These are phyloP conservation scores for Picathartes gymnocephalus DNA, from an alignment of 2,113 vertebrate species.

Conservation along the genomic window DNA sequence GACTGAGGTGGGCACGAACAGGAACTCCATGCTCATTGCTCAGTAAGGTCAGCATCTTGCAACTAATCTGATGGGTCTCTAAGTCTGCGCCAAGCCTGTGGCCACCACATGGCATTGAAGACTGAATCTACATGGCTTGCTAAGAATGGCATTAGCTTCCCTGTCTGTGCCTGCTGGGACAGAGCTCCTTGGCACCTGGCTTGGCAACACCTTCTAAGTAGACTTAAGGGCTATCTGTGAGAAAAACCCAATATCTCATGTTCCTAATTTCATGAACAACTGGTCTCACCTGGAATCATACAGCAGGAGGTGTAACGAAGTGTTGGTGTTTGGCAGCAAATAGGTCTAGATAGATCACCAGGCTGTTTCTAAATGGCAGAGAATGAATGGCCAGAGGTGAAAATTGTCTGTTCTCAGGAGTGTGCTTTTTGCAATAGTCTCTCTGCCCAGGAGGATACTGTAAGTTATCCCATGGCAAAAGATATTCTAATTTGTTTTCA, in stretches of 20 bases:
- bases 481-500: slow-evolving; percentile 38
- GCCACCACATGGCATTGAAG: neutral
- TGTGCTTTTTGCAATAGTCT: neutral
- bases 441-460: neutral
- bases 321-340: neutral
- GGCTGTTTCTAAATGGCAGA: slow-evolving; percentile 1
- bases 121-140: neutral
- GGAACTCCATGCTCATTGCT: neutral
- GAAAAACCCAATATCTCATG: neutral
- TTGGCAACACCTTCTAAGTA: neutral
- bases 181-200: neutral
- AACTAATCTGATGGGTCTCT: neutral
- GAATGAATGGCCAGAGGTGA: slow-evolving; percentile 18
- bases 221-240: neutral
- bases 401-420: neutral
- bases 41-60: neutral
- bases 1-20: neutral
- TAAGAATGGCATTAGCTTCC: neutral
- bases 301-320: neutral
- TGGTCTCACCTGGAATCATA: neutral
- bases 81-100: neutral
- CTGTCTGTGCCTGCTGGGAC: neutral
- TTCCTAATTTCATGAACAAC: neutral
- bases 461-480: slow-evolving; percentile 10
- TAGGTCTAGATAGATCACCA: neutral